Evolutionary conservation across 2,797 vertebrate genomes (phyloP), one percentile per base, ranked within the genome.

Genomic region (Halcyon chelicuti): DNA sequence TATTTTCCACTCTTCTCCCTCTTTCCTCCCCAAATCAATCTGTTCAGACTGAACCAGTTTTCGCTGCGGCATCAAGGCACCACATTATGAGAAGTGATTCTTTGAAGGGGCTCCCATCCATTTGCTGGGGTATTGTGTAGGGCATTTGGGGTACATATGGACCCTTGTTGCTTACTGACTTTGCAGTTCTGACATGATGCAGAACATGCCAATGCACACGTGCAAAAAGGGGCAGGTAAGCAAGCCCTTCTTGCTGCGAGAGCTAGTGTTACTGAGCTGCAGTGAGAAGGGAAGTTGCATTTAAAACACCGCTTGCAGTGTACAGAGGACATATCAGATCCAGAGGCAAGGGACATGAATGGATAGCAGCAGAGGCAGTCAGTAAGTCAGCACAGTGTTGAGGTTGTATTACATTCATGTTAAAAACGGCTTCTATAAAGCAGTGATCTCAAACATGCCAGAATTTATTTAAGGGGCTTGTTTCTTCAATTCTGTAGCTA

Each of bases 101-200:
- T 84, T 28, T 46, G 42, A 86, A 83, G 67, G 25, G 15, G 21
- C 15, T 65, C 44, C 58, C 39, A 22, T 22, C 20, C 61, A 26
- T 51, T 72, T 60, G 19, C 29, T 12, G 25, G 68, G 28, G 21
- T 44, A 49, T 66, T 83, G 70, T 58, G 19, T 29, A 82, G 39
- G n/a, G 25, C 14, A 7, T 73, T 85, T 66, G 7, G 29, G 62
- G 60, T 37, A 51, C 2, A 2, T 8, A 29, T 0, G 1, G 15
- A n/a, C 35, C 46, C 55, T 65, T 29, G 22, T 11, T 73, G 18
- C 72, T 40, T 23, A 14, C 42, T 51, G 86, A 33, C 46, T 72
- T 42, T 58, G 65, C 61, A 39, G 70, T 15, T 52, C 19, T 49
- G 75, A 72, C 52, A 29, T 0, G 2, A 75, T 25, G 37, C 51